phyloP scores from a whole-genome alignment of 2,113 vertebrate species.

The Lampris incognitus region DNA sequence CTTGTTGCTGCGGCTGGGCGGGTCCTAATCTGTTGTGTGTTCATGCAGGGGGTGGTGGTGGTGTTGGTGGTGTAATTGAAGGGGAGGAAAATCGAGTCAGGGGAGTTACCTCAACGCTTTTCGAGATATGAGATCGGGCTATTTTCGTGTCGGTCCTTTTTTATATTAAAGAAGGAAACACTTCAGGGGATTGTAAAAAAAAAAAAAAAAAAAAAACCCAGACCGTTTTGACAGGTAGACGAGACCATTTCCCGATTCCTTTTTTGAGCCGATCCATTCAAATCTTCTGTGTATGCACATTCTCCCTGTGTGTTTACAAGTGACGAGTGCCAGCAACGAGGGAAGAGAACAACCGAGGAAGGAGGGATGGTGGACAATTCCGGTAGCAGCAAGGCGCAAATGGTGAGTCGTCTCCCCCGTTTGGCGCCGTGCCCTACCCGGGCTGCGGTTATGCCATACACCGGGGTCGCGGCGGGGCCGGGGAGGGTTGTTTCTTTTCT shows the following conservation, averaged over 20 bases:
- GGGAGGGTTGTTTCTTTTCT: too few species aligned
- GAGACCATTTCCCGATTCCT: slow-evolving; percentile 19
- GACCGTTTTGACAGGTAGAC: slow-evolving; percentile 6
- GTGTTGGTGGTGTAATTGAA: slow-evolving; percentile 52
- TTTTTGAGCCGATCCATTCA: slow-evolving; percentile 33
- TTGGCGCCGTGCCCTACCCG: background rate
- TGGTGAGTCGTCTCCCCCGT: slow-evolving; percentile 76
- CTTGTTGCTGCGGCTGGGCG: slow-evolving; percentile 79
- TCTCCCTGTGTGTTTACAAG: slow-evolving; percentile 71
- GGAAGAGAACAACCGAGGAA: slow-evolving; percentile 67
- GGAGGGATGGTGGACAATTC: slow-evolving; percentile 87
- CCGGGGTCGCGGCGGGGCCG: too few species aligned
- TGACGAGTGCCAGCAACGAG: slow-evolving; percentile 72
- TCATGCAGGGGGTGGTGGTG: slow-evolving; percentile 60
- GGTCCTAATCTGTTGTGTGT: slow-evolving; percentile 67
- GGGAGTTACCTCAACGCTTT: slow-evolving; percentile 72
- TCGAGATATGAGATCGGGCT: slow-evolving; percentile 68
- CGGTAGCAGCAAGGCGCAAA: slow-evolving; percentile 81
- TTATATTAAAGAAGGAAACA: slow-evolving; percentile 47
- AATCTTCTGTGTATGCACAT: slow-evolving; percentile 40
- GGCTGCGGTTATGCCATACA: too few species aligned
- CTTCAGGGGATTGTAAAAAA: background rate
- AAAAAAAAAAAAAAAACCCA: background rate
- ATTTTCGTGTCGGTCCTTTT: slow-evolving; percentile 52
- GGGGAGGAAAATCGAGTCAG: slow-evolving; percentile 62